Evolutionary conservation across 2,797 vertebrate genomes (phyloP).

Genomic region (Oreortyx pictus): DNA sequence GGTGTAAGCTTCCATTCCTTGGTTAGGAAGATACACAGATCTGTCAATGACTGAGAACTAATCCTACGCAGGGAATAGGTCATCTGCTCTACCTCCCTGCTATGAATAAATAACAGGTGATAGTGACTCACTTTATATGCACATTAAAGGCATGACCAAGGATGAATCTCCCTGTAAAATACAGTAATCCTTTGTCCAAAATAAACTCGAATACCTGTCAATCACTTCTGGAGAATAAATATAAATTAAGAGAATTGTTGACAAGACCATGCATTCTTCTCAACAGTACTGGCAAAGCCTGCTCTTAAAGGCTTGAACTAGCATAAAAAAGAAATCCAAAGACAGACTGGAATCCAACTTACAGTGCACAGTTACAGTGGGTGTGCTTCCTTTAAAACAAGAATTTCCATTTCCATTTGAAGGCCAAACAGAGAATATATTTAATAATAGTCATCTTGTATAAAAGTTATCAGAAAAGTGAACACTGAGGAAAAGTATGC

Average conservation of each 20-base stretch:
- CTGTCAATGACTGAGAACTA: slow-evolving; percentile 1
- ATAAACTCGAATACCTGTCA: background rate
- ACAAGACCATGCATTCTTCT: background rate
- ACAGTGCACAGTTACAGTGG: background rate
- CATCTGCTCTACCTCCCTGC: background rate
- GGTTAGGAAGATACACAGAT: background rate
- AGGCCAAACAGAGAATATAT: background rate
- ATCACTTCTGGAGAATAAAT: slow-evolving; percentile 11
- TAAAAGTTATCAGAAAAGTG: background rate
- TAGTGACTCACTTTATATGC: slow-evolving; percentile 17
- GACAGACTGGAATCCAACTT: background rate
- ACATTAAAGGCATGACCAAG: slow-evolving; percentile 35
- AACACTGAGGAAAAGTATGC: background rate
- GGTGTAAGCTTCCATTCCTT: background rate
- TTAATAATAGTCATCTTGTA: background rate
- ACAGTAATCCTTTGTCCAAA: slow-evolving; percentile 23
- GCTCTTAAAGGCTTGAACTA: background rate
- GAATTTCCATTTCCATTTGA: background rate
- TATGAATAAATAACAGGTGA: background rate
- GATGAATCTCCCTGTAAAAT: slow-evolving; percentile 45
- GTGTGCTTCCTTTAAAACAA: slow-evolving; percentile 1
- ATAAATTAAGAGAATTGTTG: slow-evolving; percentile 7
- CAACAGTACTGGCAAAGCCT: background rate
- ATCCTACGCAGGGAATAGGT: background rate
- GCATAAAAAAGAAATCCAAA: background rate